A percentile compares a stretch with the other conserved stretches of the same genome.
Evolutionary conservation across 2,797 vertebrate genomes (phyloP).

Genomic region (Chaunax sp.): DNA sequence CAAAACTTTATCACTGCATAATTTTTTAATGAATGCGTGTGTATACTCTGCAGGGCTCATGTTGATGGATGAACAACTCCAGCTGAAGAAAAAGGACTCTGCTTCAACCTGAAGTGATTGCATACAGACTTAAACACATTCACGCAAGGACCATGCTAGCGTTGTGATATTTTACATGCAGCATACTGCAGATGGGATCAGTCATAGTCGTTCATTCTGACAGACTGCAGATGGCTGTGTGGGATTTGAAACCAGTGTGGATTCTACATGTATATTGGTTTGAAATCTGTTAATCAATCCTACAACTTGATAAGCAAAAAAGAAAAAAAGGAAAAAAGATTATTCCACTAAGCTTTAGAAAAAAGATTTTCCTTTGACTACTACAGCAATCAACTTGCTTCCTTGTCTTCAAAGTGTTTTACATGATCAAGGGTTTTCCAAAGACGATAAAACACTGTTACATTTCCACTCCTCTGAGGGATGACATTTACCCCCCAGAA

Average conservation of each 20-base stretch:
- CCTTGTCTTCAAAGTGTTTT: conserved; percentile 33
- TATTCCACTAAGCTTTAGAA: not conserved
- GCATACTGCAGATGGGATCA: conserved; percentile 28
- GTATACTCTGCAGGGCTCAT: conserved; percentile 24
- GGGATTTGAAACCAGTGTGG: conserved; percentile 5
- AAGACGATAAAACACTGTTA: conserved; percentile 40
- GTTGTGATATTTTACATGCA: conserved; percentile 12
- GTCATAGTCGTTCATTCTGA: conserved; percentile 16
- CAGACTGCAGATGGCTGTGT: conserved; percentile 4
- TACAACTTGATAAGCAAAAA: not conserved
- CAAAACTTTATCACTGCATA: conserved; percentile 18
- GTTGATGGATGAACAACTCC: conserved; percentile 47
- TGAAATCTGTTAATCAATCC: conserved; percentile 18
- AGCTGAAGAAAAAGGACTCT: conserved; percentile 39
- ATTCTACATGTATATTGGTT: conserved; percentile 16
- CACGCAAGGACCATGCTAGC: conserved; percentile 24
- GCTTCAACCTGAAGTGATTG: conserved; percentile 59
- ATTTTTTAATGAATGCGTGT: conserved; percentile 9
- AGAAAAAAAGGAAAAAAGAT: not conserved
- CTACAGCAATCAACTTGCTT: conserved; percentile 16
- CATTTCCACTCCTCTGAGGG: conserved; percentile 32
- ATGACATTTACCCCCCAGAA: conserved; percentile 52
- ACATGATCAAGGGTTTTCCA: conserved; percentile 37
- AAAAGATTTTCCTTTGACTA: not conserved
- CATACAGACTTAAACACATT: conserved; percentile 43